A percentile compares a stretch with the other conserved stretches of the same genome.
These are phyloP conservation scores for Augiades crinisus DNA, from an alignment of 2,888 invertebrate species.

Conservation along the genomic window DNA sequence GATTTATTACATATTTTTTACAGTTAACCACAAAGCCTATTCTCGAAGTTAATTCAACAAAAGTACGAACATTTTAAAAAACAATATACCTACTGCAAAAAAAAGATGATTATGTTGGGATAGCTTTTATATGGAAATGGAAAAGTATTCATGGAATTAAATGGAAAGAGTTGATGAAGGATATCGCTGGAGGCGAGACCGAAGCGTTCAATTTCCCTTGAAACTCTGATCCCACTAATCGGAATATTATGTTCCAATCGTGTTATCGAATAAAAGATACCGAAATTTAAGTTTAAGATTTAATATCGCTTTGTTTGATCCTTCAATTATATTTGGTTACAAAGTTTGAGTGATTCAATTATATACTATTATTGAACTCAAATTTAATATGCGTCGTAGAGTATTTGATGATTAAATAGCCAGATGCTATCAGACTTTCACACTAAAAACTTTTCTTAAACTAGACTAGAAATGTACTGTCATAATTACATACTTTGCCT, in stretches of 20 bases:
- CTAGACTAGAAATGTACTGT: no score
- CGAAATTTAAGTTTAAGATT: conserved; percentile 31
- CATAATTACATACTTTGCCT: no score
- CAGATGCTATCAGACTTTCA: no score
- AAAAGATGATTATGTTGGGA: not conserved
- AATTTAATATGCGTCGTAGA: no score
- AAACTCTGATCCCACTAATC: conserved; percentile 60
- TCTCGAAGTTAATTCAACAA: no score
- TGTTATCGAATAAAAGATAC: conserved; percentile 41
- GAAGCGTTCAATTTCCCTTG: conserved; percentile 58
- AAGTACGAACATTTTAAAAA: not conserved
- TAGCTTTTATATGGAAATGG: conserved; percentile 30
- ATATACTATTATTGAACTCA: no score
- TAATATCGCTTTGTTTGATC: conserved; percentile 18
- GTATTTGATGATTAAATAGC: no score
- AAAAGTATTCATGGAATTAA: conserved; percentile 52
- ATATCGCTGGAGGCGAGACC: conserved; percentile 53
- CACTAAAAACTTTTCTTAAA: no score
- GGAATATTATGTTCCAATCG: conserved; percentile 67
- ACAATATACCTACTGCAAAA: not conserved
- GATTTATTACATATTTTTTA: no score
- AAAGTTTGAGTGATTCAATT: conserved; percentile 17
- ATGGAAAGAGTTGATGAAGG: conserved; percentile 67
- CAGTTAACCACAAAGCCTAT: no score
- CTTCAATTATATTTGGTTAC: conserved; percentile 34